A percentile compares a stretch with the other conserved stretches of the same genome.
Evolutionary conservation across 2,113 vertebrate species (phyloP).

Genomic region (Nicator chloris): DNA sequence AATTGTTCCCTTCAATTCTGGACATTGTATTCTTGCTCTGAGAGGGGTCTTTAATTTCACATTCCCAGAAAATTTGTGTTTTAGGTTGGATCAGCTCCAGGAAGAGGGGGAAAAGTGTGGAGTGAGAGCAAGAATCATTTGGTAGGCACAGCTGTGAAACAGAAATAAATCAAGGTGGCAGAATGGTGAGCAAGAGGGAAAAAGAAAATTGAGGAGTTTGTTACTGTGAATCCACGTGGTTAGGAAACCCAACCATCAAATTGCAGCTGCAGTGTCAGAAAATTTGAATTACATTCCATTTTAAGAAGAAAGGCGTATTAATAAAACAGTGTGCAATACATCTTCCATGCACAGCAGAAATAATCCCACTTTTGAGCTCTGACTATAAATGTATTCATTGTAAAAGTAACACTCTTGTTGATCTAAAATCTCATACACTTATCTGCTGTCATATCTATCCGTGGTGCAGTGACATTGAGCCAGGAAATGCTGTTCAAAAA

Average conservation of each 20-base stretch:
- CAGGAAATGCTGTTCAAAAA: conserved; percentile 10
- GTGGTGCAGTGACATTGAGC: not conserved
- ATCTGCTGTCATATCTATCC: not conserved
- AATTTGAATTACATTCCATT: conserved; percentile 19
- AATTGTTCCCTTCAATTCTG: not conserved
- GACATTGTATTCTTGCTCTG: not conserved
- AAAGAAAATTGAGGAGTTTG: conserved; percentile 26
- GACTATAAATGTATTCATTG: not conserved
- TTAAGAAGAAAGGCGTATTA: conserved; percentile 9
- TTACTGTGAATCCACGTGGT: conserved; percentile 4
- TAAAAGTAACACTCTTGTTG: conserved; percentile 13
- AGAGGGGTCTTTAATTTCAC: not conserved
- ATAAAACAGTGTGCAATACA: not conserved
- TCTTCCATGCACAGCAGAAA: not conserved
- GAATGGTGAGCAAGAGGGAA: conserved; percentile 1
- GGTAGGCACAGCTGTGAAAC: conserved; percentile 16
- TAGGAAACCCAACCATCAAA: conserved; percentile 1
- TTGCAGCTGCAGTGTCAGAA: conserved; percentile 7
- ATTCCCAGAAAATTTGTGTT: not conserved
- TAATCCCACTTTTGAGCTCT: conserved; percentile 6
- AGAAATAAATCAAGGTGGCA: conserved; percentile 51
- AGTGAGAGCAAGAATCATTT: not conserved
- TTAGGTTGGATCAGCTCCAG: not conserved
- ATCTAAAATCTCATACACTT: not conserved
- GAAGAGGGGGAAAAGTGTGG: not conserved